These are phyloP conservation scores for Dufourea novaeangliae DNA, from an alignment of 1,140 invertebrate species.

Conservation along the genomic window DNA sequence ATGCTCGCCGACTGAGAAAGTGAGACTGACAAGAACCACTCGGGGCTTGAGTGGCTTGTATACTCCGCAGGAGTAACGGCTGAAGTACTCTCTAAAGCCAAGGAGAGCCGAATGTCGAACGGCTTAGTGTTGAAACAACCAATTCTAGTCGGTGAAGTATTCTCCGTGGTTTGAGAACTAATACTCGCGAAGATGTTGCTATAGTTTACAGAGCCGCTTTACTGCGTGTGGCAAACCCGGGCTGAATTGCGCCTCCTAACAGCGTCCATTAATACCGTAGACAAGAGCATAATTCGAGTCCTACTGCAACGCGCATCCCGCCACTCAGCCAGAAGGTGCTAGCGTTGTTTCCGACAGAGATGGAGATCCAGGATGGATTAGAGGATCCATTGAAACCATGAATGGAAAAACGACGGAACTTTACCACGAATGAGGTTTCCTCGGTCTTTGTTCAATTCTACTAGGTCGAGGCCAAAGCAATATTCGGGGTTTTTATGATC, in stretches of 20 bases:
- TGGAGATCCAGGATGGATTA: neutral
- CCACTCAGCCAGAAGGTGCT: slow-evolving; percentile 19
- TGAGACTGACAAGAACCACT: slow-evolving; percentile 63
- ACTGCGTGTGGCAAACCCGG: slow-evolving; percentile 18
- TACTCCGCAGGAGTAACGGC: slow-evolving; percentile 57
- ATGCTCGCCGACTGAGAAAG: slow-evolving; percentile 59
- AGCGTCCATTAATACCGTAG: slow-evolving; percentile 46
- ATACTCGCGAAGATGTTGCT: slow-evolving; percentile 55
- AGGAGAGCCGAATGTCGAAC: slow-evolving; percentile 59
- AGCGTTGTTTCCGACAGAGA: neutral
- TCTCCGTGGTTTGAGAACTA: slow-evolving; percentile 61
- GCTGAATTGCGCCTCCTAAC: slow-evolving; percentile 48
- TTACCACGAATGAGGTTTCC: neutral
- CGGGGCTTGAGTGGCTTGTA: slow-evolving; percentile 57
- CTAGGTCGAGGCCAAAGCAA: too few species aligned
- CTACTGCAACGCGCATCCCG: neutral
- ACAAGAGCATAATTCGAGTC: slow-evolving; percentile 45
- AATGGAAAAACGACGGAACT: neutral
- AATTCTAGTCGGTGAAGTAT: slow-evolving; percentile 64
- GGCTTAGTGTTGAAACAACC: slow-evolving; percentile 59
- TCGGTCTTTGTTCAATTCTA: neutral
- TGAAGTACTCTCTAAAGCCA: slow-evolving; percentile 56
- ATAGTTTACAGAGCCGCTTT: slow-evolving; percentile 45
- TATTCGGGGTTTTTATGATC: too few species aligned
- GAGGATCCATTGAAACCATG: neutral